Evolutionary conservation across 2,888 invertebrate species (phyloP).

Genomic region (Exocentrus adspersus): DNA sequence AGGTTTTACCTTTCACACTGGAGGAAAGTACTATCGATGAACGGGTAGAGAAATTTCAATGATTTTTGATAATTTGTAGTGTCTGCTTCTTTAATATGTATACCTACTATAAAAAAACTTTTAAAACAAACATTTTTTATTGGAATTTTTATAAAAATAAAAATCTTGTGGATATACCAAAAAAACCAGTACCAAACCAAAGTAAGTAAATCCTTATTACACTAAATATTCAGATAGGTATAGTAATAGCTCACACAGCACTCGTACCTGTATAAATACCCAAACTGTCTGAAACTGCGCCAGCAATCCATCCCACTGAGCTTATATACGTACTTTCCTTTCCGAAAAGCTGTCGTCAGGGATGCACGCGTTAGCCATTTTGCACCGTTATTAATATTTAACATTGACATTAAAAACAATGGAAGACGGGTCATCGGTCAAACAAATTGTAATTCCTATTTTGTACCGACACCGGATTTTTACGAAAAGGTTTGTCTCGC

Average conservation of each 20-base stretch:
- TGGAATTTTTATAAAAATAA: too few relatives aligned
- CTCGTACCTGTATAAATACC: background rate
- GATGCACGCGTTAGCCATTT: background rate
- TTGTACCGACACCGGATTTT: too few relatives aligned
- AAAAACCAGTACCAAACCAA: background rate
- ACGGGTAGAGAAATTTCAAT: too few relatives aligned
- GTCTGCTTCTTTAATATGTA: too few relatives aligned
- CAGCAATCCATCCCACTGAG: background rate
- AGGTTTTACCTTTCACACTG: too few relatives aligned
- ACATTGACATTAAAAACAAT: background rate
- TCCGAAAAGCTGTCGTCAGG: slow-evolving; percentile 7
- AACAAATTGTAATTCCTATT: too few relatives aligned
- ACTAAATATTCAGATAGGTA: background rate
- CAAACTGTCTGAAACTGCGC: slow-evolving; percentile 9
- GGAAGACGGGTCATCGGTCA: slow-evolving; percentile 5
- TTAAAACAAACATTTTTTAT: too few relatives aligned
- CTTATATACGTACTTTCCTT: slow-evolving; percentile 14
- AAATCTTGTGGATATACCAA: too few relatives aligned
- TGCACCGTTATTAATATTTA: background rate
- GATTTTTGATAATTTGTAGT: too few relatives aligned
- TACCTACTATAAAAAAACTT: too few relatives aligned
- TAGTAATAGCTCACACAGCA: background rate
- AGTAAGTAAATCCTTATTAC: background rate
- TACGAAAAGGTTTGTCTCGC: too few relatives aligned
- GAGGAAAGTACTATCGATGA: too few relatives aligned